These are phyloP conservation scores for Pogonocichla stellata DNA, from an alignment of 2,113 vertebrate genomes.

Conservation along the genomic window DNA sequence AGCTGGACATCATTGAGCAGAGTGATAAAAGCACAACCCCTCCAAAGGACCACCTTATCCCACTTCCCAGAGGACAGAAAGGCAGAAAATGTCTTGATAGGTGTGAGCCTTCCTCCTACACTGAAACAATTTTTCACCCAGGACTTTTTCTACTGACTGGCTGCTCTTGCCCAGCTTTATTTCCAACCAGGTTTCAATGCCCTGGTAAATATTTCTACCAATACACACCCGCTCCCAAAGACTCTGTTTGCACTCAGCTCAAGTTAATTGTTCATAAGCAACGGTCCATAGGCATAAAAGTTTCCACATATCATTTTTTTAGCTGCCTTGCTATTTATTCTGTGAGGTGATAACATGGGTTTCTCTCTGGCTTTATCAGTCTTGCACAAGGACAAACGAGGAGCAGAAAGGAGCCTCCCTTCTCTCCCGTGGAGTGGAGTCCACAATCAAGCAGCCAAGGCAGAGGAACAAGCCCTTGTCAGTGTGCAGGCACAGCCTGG, in stretches of 20 bases:
- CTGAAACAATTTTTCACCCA: background rate
- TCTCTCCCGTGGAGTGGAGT: background rate
- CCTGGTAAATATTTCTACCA: background rate
- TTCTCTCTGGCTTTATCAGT: conserved; percentile 26
- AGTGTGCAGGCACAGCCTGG: background rate
- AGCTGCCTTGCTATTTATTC: conserved; percentile 12
- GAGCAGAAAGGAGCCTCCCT: conserved; percentile 15
- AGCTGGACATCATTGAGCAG: background rate
- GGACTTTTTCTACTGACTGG: background rate
- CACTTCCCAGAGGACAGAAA: background rate
- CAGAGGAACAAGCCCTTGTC: conserved; percentile 43
- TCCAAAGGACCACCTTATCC: background rate
- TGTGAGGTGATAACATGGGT: conserved; percentile 18
- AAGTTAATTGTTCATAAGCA: background rate
- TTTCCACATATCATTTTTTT: background rate
- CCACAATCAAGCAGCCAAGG: background rate
- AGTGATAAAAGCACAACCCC: background rate
- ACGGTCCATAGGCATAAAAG: background rate
- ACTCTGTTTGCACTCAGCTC: background rate
- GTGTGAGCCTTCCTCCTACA: background rate
- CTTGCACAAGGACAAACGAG: background rate
- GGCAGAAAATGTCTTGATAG: background rate
- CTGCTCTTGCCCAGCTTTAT: background rate
- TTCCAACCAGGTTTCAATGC: background rate
- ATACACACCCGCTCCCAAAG: background rate